phyloP scores from a whole-genome alignment of 2,113 vertebrate genomes.

The Larimichthys polyactis region DNA sequence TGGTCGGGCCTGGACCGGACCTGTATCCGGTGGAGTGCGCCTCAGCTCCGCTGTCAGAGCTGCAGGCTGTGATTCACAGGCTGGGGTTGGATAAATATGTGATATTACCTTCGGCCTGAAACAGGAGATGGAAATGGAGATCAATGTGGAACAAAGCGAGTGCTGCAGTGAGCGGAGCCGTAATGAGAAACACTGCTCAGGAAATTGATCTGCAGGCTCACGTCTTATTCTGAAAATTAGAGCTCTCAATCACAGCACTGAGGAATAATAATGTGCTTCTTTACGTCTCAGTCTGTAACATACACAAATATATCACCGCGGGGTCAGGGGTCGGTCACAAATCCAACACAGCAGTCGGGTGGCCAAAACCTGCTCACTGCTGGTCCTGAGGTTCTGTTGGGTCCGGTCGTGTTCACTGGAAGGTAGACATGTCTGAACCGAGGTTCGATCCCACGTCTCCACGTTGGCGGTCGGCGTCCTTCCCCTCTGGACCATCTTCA shows the following conservation, averaged over 20 bases:
- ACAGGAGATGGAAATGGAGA: conserved; percentile 25
- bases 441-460: no score
- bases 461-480: no score
- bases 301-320: not conserved
- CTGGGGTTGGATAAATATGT: not conserved
- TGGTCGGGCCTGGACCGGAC: not conserved
- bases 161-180: not conserved
- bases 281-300: not conserved
- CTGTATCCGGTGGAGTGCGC: not conserved
- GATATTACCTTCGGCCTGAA: conserved; percentile 1
- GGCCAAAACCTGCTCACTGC: no score
- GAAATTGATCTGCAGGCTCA: conserved; percentile 18
- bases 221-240: conserved; percentile 4
- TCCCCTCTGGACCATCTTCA: no score
- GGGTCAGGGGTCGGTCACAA: not conserved
- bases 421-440: no score
- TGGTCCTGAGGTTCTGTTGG: no score
- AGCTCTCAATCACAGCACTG: conserved; percentile 1
- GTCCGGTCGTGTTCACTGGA: no score
- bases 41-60: not conserved
- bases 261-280: not conserved
- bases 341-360: not conserved
- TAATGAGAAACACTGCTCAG: conserved; percentile 15
- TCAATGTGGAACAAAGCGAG: conserved; percentile 13
- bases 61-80: not conserved